Evolutionary conservation across 1,140 invertebrate genomes (phyloP), one percentile per base, ranked within the genome.

Genomic region (Macrocentrus cingulum): DNA sequence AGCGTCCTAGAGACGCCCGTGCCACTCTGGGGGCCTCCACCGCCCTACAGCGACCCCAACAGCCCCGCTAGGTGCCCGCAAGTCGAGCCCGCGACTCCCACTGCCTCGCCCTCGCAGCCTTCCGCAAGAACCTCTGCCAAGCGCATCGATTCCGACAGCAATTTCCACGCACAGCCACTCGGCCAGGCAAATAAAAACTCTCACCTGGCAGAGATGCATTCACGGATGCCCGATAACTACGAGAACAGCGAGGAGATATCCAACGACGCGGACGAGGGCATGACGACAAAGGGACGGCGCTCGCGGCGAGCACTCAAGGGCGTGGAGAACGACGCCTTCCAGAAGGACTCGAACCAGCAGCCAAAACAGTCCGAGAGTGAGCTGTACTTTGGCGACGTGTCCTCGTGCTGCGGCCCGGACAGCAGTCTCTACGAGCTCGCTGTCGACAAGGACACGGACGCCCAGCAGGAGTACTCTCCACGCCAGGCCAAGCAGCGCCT

Each of bases 341-440:
- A 78, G 7, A 75, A 80, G 41, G 76, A 80, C 61, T 22, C 70
- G 1, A 76, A 70, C 49, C 54, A 59, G 11, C 25, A 29, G 25
- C 25, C 69, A 0, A 80, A 82, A 58, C 78, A 79, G 56, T 81
- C 80, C 1, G 83, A 84, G 51, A 91, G 89, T 2, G 91, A 93
- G 75, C 82, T 93, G 1, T 92, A 93, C 68, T 92, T 92, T 70
- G 90, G 90, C 1, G 90, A 92, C 66, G 90, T 91, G 0, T 91
- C 89, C n/a, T 92, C 89, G 46, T 91, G 90, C 67, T 91, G 89
- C 63, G 76, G 76, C 2, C 75, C 76, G 0, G 76, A 79, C 18
- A 79, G 75, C 37, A 77, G 76, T 55, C 77, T 77, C 36, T 77
- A 80, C 49, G 76, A 80, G 53, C 56, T 80, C 11, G 70, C 74